These are phyloP conservation scores for Macrosoma leucophasiata DNA, from an alignment of 2,888 invertebrate species.

Conservation along the genomic window DNA sequence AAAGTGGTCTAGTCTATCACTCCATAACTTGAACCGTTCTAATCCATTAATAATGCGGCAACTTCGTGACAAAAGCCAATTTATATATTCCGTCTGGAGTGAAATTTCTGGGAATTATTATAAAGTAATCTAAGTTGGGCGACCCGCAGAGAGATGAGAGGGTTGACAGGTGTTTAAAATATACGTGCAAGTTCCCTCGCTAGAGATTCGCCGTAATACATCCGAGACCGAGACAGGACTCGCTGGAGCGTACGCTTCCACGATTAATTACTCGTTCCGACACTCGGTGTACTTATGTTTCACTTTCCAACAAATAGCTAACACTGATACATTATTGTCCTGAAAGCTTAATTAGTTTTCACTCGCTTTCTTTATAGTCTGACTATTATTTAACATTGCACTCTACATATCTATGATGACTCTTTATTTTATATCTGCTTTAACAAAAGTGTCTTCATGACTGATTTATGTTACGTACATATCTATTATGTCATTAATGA, in stretches of 20 bases:
- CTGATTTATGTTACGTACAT: too few species aligned
- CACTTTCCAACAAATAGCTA: too few species aligned
- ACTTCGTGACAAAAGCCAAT: constrained; percentile 57
- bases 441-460: too few species aligned
- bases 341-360: too few species aligned
- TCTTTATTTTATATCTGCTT: too few species aligned
- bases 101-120: constrained; percentile 61
- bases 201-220: constrained; percentile 47
- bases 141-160: constrained; percentile 49
- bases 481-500: too few species aligned
- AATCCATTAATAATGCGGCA: constrained; percentile 55
- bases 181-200: constrained; percentile 39
- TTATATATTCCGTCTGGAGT: constrained; percentile 57
- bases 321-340: too few species aligned
- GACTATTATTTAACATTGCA: too few species aligned
- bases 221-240: constrained; percentile 41
- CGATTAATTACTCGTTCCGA: constrained; percentile 42
- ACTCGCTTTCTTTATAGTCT: too few species aligned
- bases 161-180: constrained; percentile 68
- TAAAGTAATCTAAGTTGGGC: constrained; percentile 71
- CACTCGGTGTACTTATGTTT: constrained; percentile 23
- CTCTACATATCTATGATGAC: too few species aligned
- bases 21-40: constrained; percentile 38
- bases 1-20: constrained; percentile 43
- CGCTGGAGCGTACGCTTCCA: constrained; percentile 44